Evolutionary conservation across 2,797 vertebrate species (phyloP), one percentile per base, ranked within the genome.

Genomic region (Florisuga fusca): DNA sequence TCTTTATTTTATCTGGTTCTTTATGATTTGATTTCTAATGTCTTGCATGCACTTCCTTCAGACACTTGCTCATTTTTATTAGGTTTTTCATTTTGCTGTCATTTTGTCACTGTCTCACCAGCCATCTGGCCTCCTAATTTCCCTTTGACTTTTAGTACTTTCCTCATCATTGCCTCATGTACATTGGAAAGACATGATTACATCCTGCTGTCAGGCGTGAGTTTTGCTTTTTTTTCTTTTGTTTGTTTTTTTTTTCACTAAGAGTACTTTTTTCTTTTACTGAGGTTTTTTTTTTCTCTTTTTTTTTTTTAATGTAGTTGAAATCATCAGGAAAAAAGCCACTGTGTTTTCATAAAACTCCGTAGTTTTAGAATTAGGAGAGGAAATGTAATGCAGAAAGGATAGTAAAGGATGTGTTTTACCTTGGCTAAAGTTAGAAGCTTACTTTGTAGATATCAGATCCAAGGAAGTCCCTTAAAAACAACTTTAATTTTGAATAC

Each of bases 111-210:
- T 77, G 12, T 94, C 93, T 95, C 93, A 93, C 63, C 57, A 89
- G 50, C 84, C 91, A 96, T 91, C 90, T 95, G 92, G 92, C 41
- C 84, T 95, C 85, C 83, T 97, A 85, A 86, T 92, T 96, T 93
- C 83, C 90, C 72, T 85, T 48, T 90, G 79, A 95, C 67, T 92
- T 67, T 84, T 72, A 80, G 45, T 93, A 85, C 78, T 88, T 96
- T 94, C 71, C 62, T 91, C 79, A 93, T 95, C 66, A 36, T 89
- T 92, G 79, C 91, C 34, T 96, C 94, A 43, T 89, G 89, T 94
- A 94, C 59, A 36, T 73, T 63, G 73, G 58, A 92, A 90, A 88
- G 69, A 91, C 92, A 51, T 94, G 92, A 94, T 93, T 91, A 76
- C 45, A 78, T 63, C 89, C 76, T 93, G 68, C 87, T 95, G 92